Percentiles rank a stretch among this genome's conserved stretches.
These are phyloP conservation scores for Cydia amplana DNA, from an alignment of 1,140 invertebrate genomes.

Conservation along the genomic window DNA sequence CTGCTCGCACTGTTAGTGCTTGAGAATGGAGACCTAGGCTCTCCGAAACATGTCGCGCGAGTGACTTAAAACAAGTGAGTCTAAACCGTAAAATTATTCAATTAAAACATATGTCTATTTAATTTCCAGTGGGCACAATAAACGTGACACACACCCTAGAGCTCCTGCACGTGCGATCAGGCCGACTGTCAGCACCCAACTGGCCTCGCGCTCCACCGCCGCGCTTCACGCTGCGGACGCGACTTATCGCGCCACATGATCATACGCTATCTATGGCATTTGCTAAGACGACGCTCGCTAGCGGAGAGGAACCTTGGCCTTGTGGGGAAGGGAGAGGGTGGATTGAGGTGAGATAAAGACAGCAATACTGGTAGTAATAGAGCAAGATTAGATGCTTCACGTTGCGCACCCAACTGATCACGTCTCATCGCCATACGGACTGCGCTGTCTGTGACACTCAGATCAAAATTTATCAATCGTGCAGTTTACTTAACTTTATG, in stretches of 20 bases:
- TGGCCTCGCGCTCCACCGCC: slow-evolving; percentile 54
- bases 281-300: slow-evolving; percentile 45
- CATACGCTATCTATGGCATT: slow-evolving; percentile 54
- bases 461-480: too few species aligned
- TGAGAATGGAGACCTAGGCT: too few species aligned
- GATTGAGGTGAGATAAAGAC: slow-evolving; percentile 74
- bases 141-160: slow-evolving; percentile 58
- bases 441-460: too few species aligned
- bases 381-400: too few species aligned
- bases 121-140: slow-evolving; percentile 53
- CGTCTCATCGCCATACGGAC: too few species aligned
- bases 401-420: too few species aligned
- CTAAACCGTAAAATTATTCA: too few species aligned
- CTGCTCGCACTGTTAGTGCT: too few species aligned
- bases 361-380: background rate
- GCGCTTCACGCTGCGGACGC: slow-evolving; percentile 46
- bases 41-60: too few species aligned
- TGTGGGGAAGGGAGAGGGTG: slow-evolving; percentile 68
- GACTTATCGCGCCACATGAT: slow-evolving; percentile 56
- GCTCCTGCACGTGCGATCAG: slow-evolving; percentile 43
- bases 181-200: slow-evolving; percentile 57
- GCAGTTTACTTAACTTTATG: too few species aligned
- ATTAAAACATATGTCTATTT: background rate
- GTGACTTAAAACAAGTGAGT: too few species aligned
- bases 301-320: slow-evolving; percentile 42